These are phyloP conservation scores for Paramisgurnus dabryanus DNA, from an alignment of 2,113 vertebrate species.

Conservation along the genomic window DNA sequence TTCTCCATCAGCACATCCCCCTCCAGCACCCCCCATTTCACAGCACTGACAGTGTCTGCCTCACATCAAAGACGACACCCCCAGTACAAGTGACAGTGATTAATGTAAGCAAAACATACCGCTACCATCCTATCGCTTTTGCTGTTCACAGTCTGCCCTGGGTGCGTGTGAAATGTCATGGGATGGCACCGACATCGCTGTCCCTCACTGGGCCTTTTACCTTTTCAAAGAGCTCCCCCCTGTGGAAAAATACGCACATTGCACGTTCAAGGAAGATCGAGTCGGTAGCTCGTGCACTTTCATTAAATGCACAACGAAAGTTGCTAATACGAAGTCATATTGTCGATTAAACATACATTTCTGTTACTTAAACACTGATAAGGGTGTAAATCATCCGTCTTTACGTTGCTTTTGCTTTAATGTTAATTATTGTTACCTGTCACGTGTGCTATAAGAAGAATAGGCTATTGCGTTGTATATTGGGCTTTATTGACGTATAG, in stretches of 20 bases:
- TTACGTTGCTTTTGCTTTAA: too few species aligned
- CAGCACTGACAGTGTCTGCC: slow-evolving; percentile 72
- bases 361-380: too few species aligned
- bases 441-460: not conserved
- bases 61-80: slow-evolving; percentile 76
- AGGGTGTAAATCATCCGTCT: too few species aligned
- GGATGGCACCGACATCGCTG: not conserved
- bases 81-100: slow-evolving; percentile 68
- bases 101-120: slow-evolving; percentile 69
- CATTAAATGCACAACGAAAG: too few species aligned
- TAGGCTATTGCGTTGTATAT: not conserved
- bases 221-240: slow-evolving; percentile 56
- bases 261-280: not conserved
- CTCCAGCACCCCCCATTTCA: slow-evolving; percentile 61
- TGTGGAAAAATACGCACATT: slow-evolving; percentile 20
- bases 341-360: too few species aligned
- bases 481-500: not conserved
- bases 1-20: slow-evolving; percentile 71
- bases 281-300: too few species aligned
- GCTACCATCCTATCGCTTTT: slow-evolving; percentile 18
- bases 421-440: too few species aligned
- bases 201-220: not conserved
- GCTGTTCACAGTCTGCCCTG: not conserved
- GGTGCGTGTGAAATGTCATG: not conserved
- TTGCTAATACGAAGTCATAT: too few species aligned